A percentile compares a stretch with the other conserved stretches of the same genome.
These are phyloP conservation scores for Chaunax sp. DNA, from an alignment of 2,797 vertebrate genomes.

Conservation along the genomic window DNA sequence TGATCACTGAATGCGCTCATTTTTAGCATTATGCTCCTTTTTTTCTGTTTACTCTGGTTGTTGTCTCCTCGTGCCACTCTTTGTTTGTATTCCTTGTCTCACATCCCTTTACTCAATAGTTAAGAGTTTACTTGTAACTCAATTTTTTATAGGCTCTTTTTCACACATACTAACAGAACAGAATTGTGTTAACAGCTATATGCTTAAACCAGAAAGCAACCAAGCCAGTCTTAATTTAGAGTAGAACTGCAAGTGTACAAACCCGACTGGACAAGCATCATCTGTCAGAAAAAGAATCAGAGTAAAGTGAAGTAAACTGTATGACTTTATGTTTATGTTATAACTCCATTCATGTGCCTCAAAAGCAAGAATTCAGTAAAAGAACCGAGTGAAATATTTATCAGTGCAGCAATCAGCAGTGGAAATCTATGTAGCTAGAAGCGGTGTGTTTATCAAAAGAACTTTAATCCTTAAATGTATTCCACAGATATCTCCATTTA, in stretches of 20 bases:
- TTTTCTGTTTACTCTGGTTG: conserved; percentile 11
- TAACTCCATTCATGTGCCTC: background rate
- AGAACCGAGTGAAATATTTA: conserved; percentile 22
- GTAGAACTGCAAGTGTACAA: background rate
- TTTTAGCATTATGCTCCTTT: background rate
- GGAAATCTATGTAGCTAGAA: conserved; percentile 9
- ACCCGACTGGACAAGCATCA: background rate
- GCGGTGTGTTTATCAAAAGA: conserved; percentile 17
- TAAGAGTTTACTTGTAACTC: too few species aligned
- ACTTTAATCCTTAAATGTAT: conserved; percentile 15
- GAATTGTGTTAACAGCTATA: too few species aligned
- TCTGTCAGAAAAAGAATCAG: background rate
- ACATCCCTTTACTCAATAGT: background rate
- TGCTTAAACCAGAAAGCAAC: background rate
- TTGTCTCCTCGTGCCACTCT: conserved; percentile 8
- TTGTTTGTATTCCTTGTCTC: conserved; percentile 11
- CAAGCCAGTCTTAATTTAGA: background rate
- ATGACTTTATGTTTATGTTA: background rate
- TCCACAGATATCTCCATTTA: conserved; percentile 14
- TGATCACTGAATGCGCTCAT: too few species aligned
- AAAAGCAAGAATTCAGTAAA: conserved; percentile 15
- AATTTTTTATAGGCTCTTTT: too few species aligned
- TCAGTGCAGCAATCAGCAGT: background rate
- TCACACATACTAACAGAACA: background rate
- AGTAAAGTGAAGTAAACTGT: background rate